Percentiles rank a stretch among this genome's conserved stretches.
phyloP scores from a whole-genome alignment of 2,113 vertebrate genomes.

The Oenanthe melanoleuca region DNA sequence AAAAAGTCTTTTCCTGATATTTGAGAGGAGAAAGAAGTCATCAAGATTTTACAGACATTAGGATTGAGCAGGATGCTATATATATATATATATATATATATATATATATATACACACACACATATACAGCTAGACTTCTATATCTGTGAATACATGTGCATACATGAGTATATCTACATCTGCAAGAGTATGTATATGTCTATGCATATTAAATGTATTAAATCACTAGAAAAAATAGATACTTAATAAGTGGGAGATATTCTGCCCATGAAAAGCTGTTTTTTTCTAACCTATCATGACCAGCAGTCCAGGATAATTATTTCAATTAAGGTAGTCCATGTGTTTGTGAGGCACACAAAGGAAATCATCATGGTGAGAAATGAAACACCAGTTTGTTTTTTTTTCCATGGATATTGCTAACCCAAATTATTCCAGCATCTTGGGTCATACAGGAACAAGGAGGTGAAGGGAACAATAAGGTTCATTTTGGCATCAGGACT shows the following conservation, averaged over 20 bases:
- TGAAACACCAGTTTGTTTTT: not conserved
- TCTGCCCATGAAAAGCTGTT: not conserved
- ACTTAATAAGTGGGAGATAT: not conserved
- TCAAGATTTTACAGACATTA: not conserved
- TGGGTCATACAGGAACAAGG: not conserved
- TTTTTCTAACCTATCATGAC: not conserved
- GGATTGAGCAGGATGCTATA: not conserved
- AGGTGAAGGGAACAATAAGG: not conserved
- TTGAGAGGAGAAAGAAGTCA: not conserved
- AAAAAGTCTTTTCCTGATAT: not conserved
- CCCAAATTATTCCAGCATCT: not conserved
- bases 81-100: too few relatives aligned
- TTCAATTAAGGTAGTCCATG: not conserved
- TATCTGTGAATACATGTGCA: not conserved
- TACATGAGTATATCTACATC: not conserved
- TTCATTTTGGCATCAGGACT: not conserved
- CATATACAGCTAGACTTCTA: not conserved
- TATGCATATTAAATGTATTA: not conserved
- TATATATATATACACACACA: not conserved
- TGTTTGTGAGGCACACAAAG: not conserved
- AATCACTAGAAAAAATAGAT: not conserved
- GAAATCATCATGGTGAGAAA: not conserved
- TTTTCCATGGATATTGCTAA: not conserved
- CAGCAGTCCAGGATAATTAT: not conserved
- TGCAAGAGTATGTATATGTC: not conserved